These are phyloP conservation scores for Atopsyche davidsoni DNA, from an alignment of 1,140 invertebrate species.

Conservation along the genomic window DNA sequence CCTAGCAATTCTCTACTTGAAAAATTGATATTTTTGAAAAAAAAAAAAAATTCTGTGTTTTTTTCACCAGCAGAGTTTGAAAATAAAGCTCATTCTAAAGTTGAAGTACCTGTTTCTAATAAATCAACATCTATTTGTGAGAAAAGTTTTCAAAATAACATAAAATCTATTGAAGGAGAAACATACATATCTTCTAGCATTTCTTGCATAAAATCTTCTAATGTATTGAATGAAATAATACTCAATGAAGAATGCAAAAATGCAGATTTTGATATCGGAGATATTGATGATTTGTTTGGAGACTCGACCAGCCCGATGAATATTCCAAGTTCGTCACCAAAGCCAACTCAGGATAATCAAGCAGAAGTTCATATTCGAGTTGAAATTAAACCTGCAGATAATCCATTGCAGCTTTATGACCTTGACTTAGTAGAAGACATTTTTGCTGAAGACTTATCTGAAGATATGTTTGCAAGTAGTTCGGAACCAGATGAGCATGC, in stretches of 20 bases:
- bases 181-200: no score
- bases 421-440: slow-evolving; percentile 43
- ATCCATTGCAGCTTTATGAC: slow-evolving; percentile 37
- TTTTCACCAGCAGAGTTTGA: no score
- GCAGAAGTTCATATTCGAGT: background rate
- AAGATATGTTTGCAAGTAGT: slow-evolving; percentile 20
- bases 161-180: no score
- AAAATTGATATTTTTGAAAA: slow-evolving; percentile 4
- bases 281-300: slow-evolving; percentile 43
- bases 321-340: background rate
- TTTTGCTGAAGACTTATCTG: slow-evolving; percentile 36
- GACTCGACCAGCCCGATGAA: slow-evolving; percentile 18
- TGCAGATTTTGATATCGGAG: slow-evolving; percentile 20
- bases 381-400: background rate
- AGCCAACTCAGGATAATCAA: background rate
- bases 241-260: no score
- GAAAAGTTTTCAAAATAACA: no score
- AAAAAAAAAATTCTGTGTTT: no score
- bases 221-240: no score
- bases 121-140: no score
- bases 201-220: no score
- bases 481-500: no score
- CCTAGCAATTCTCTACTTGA: slow-evolving; percentile 5
- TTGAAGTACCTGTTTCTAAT: no score
- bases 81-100: no score